A percentile compares a stretch with the other conserved stretches of the same genome.
phyloP scores from a whole-genome alignment of 1,140 invertebrate genomes.

The Piezodorus guildinii region DNA sequence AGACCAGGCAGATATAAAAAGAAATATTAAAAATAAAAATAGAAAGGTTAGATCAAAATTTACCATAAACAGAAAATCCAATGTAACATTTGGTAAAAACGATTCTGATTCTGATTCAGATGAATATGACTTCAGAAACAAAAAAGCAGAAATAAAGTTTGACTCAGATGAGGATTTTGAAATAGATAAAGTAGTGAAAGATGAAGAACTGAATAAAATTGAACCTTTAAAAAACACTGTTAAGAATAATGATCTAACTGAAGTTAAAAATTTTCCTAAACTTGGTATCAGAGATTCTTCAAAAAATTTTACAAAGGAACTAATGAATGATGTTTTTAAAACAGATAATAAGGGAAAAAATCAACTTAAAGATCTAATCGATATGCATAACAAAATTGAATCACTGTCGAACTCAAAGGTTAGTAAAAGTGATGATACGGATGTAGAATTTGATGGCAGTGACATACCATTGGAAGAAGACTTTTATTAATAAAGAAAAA shows the following conservation, averaged over 20 bases:
- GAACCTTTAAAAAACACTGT: too few relatives aligned
- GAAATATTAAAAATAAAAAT: slow-evolving; percentile 5
- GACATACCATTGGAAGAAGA: slow-evolving; percentile 16
- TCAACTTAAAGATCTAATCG: too few relatives aligned
- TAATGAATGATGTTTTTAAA: not conserved
- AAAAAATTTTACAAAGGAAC: too few relatives aligned
- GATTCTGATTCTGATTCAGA: slow-evolving; percentile 6
- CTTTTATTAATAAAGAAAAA: not conserved
- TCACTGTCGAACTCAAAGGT: not conserved
- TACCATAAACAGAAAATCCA: not conserved
- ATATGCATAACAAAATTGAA: not conserved
- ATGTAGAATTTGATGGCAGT: slow-evolving; percentile 17
- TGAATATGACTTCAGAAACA: not conserved
- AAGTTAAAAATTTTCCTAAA: too few relatives aligned
- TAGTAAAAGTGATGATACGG: slow-evolving; percentile 12
- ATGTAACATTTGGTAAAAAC: not conserved
- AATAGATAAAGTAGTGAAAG: not conserved
- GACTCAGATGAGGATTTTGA: not conserved
- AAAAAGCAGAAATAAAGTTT: not conserved
- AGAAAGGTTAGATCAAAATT: not conserved
- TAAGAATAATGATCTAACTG: too few relatives aligned
- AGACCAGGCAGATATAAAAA: too few relatives aligned
- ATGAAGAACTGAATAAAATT: not conserved
- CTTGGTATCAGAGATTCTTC: too few relatives aligned
- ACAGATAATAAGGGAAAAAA: not conserved